These are phyloP conservation scores for Parnassius apollo DNA, from an alignment of 2,888 invertebrate genomes.

Conservation along the genomic window DNA sequence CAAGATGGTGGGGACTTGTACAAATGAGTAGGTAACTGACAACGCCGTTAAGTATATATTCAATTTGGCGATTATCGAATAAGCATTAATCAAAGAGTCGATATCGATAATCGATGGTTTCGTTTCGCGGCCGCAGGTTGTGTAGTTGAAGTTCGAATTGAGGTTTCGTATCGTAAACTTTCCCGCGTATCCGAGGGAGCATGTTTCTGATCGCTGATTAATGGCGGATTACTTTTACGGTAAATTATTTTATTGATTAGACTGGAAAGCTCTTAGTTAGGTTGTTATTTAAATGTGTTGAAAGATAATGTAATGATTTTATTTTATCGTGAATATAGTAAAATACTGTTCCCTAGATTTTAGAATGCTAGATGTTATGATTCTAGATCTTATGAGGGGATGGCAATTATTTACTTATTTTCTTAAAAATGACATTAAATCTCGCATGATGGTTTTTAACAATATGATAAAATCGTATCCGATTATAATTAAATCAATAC, in stretches of 20 bases:
- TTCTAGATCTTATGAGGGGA: too few relatives aligned
- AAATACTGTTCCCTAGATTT: too few relatives aligned
- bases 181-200: constrained; percentile 23
- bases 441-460: too few relatives aligned
- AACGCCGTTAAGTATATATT: constrained; percentile 36
- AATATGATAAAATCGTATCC: too few relatives aligned
- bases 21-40: constrained; percentile 51
- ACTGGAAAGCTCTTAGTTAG: neutral
- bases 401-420: too few relatives aligned
- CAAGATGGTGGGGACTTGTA: constrained; percentile 34
- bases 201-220: constrained; percentile 21
- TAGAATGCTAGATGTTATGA: too few relatives aligned
- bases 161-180: constrained; percentile 7
- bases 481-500: too few relatives aligned
- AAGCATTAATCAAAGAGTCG: constrained; percentile 36
- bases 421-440: too few relatives aligned
- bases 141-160: constrained; percentile 14
- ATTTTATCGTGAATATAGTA: too few relatives aligned
- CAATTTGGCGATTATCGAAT: constrained; percentile 40
- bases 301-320: neutral
- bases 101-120: constrained; percentile 20
- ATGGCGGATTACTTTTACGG: constrained; percentile 22
- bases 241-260: constrained; percentile 21
- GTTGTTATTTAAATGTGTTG: neutral
- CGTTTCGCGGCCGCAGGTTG: constrained; percentile 5